These are phyloP conservation scores for Fopius arisanus DNA, from an alignment of 1,140 invertebrate genomes.

Conservation along the genomic window DNA sequence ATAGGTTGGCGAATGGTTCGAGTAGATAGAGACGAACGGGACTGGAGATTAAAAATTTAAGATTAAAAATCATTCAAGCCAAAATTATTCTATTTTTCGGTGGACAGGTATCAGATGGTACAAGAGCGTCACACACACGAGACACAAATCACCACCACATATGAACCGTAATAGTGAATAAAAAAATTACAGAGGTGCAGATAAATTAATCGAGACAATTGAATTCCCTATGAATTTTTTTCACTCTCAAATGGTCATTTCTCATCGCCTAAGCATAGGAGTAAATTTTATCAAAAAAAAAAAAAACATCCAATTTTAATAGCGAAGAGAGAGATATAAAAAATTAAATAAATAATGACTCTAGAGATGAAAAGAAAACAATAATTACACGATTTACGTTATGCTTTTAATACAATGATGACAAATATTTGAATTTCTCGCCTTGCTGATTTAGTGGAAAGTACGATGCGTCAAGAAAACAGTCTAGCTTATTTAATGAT, in stretches of 20 bases:
- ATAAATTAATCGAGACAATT: neutral
- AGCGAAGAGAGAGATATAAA: constrained; percentile 3
- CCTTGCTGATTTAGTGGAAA: constrained; percentile 47
- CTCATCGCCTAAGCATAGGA: constrained; percentile 27
- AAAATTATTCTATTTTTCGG: neutral
- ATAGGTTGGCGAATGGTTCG: neutral
- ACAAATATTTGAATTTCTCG: constrained; percentile 52
- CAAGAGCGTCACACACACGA: neutral
- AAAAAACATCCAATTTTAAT: constrained; percentile 11
- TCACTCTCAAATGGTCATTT: constrained; percentile 28
- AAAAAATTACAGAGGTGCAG: neutral
- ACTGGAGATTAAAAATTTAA: too few relatives aligned
- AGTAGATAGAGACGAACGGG: neutral
- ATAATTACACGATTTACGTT: constrained; percentile 48
- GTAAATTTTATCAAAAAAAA: constrained; percentile 23
- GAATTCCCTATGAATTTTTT: constrained; percentile 24
- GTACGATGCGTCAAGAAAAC: constrained; percentile 40
- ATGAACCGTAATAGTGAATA: neutral
- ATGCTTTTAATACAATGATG: constrained; percentile 44
- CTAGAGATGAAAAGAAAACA: constrained; percentile 29
- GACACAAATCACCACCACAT: neutral
- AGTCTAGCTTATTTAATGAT: constrained; percentile 42
- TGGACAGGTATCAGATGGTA: neutral
- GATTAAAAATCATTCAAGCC: neutral
- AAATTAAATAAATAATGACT: constrained; percentile 21